Evolutionary conservation across 2,797 vertebrate genomes (phyloP).

Genomic region (Capromys pilorides): DNA sequence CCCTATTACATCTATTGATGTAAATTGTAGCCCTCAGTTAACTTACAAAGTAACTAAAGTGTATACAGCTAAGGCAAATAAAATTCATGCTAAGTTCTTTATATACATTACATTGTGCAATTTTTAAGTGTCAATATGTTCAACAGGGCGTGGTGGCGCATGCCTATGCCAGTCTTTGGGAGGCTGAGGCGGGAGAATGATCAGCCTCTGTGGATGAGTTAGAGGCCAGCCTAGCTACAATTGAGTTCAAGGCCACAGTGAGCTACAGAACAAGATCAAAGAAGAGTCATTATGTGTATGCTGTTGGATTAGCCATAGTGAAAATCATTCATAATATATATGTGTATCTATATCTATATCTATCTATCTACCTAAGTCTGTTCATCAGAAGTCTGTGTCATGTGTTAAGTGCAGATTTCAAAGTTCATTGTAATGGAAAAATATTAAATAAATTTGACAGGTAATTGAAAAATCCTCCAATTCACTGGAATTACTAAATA

Average conservation of each 20-base stretch:
- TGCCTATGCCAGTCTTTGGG: too few species aligned
- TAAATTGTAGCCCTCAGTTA: not conserved
- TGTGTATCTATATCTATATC: too few species aligned
- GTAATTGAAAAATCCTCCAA: not conserved
- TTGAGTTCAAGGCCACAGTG: too few species aligned
- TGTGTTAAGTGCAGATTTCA: not conserved
- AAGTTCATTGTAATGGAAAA: not conserved
- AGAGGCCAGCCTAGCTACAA: too few species aligned
- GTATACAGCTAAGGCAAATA: not conserved
- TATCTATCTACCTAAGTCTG: too few species aligned
- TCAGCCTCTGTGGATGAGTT: too few species aligned
- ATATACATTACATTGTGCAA: not conserved
- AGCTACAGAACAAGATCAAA: too few species aligned
- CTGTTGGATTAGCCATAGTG: not conserved
- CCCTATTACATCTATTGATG: not conserved
- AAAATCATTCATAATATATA: conserved; percentile 13
- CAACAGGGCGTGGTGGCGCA: not conserved
- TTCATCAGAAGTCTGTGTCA: not conserved
- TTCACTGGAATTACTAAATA: conserved; percentile 7
- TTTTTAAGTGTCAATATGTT: not conserved
- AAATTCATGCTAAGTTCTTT: not conserved
- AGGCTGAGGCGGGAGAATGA: too few species aligned
- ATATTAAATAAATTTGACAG: not conserved
- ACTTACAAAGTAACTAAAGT: not conserved
- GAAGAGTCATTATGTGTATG: not conserved